Percentiles rank a stretch among this genome's conserved stretches.
Conservation (phyloP, 2,113 vertebrate species). For the Columba livia region DNA sequence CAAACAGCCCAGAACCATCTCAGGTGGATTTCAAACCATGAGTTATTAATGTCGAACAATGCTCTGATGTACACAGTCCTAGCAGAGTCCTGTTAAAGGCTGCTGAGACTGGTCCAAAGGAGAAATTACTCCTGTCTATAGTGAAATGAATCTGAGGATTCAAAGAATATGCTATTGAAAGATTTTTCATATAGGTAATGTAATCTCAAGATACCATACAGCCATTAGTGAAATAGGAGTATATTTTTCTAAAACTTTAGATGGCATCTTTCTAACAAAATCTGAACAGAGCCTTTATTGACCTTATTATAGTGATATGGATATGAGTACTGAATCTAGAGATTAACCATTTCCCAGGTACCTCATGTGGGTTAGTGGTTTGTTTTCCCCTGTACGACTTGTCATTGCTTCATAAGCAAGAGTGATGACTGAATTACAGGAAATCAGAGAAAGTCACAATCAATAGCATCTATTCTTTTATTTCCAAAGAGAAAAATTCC, state of each 20-base stretch:
- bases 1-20: background rate
- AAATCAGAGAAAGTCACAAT: background rate
- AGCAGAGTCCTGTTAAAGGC: background rate
- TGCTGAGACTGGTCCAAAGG: background rate
- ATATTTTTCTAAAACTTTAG: background rate
- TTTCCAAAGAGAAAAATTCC: background rate
- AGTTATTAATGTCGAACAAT: background rate
- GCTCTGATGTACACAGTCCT: background rate
- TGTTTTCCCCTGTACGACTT: background rate
- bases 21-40: background rate
- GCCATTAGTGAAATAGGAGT: background rate
- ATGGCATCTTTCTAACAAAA: background rate
- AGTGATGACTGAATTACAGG: background rate
- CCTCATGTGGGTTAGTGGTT: background rate
- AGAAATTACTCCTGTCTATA: background rate
- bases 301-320: background rate
- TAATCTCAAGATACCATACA: background rate
- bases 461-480: background rate
- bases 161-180: background rate
- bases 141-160: background rate
- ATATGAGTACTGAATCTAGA: background rate
- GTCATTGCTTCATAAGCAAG: background rate
- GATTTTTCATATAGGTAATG: background rate
- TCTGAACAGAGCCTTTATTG: background rate
- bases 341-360: background rate